Conservation (phyloP, 2,113 vertebrate species). For the Rattus rattus region DNA sequence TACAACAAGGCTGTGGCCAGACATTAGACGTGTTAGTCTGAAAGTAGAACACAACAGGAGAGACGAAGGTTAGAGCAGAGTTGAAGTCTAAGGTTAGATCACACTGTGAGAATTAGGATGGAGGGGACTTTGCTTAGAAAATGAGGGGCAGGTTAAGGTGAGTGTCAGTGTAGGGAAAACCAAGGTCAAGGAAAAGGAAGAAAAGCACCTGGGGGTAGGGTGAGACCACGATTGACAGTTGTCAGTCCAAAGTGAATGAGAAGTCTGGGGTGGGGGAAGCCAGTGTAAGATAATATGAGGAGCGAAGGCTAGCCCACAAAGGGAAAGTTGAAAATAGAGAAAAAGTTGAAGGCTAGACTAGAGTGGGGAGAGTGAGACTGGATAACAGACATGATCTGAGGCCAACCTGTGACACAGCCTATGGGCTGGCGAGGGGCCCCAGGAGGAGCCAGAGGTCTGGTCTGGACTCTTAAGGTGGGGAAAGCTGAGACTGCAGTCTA, state of each 20-base stretch:
- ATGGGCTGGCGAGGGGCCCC: not conserved
- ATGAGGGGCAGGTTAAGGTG: not conserved
- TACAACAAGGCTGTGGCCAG: accelerated
- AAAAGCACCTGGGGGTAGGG: not conserved
- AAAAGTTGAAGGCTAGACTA: not conserved
- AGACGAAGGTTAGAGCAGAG: not conserved
- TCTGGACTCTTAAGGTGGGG: not conserved
- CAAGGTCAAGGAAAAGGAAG: not conserved
- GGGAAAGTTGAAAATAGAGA: not conserved
- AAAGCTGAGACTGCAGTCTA: not conserved
- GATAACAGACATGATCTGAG: not conserved
- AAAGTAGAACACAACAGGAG: not conserved
- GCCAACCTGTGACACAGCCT: not conserved
- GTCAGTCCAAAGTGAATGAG: not conserved
- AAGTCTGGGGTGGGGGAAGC: not conserved
- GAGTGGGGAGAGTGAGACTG: not conserved
- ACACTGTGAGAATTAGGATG: not conserved
- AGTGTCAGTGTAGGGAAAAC: not conserved
- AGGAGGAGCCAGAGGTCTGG: accelerated
- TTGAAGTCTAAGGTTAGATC: not conserved
- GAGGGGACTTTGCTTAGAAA: not conserved
- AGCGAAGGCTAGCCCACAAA: not conserved
- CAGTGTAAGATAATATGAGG: not conserved
- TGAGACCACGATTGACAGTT: accelerated
- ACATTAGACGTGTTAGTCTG: not conserved